Percentiles rank a stretch among this genome's conserved stretches.
Evolutionary conservation across 2,888 invertebrate species (phyloP).

Genomic region (Drepana falcataria): DNA sequence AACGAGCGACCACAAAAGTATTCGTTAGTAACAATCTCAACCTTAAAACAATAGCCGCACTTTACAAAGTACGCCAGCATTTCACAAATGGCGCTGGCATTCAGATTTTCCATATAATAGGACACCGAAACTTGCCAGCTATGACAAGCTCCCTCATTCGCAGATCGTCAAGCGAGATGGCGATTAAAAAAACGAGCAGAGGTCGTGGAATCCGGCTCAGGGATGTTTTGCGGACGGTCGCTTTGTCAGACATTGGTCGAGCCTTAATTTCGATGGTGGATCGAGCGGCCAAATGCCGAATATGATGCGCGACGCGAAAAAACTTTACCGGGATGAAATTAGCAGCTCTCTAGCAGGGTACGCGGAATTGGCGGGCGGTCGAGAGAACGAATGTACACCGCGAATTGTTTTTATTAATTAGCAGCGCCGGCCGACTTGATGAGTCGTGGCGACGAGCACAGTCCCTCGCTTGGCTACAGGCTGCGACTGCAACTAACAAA

Average conservation of each 20-base stretch:
- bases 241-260: constrained; percentile 78
- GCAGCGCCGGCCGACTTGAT: constrained; percentile 63
- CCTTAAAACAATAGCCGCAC: constrained; percentile 15
- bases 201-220: constrained; percentile 70
- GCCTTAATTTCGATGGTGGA: constrained; percentile 76
- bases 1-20: not conserved
- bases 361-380: constrained; percentile 77
- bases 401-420: constrained; percentile 78
- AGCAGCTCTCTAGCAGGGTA: constrained; percentile 76
- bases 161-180: constrained; percentile 66
- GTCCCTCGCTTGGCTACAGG: constrained; percentile 12
- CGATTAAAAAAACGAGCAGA: constrained; percentile 69
- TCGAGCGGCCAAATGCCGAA: constrained; percentile 77
- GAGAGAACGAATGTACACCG: constrained; percentile 64
- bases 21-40: constrained; percentile 9
- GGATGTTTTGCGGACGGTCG: constrained; percentile 76
- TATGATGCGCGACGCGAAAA: constrained; percentile 76
- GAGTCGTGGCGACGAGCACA: constrained; percentile 35
- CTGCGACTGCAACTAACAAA: constrained; percentile 3
- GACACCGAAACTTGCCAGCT: constrained; percentile 70
- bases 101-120: constrained; percentile 74
- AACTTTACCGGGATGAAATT: constrained; percentile 74
- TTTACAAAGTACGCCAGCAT: constrained; percentile 29
- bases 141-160: constrained; percentile 76
- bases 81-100: constrained; percentile 47